A percentile compares a stretch with the other conserved stretches of the same genome.
Evolutionary conservation across 2,797 vertebrate species (phyloP).

Genomic region (Channa striata): DNA sequence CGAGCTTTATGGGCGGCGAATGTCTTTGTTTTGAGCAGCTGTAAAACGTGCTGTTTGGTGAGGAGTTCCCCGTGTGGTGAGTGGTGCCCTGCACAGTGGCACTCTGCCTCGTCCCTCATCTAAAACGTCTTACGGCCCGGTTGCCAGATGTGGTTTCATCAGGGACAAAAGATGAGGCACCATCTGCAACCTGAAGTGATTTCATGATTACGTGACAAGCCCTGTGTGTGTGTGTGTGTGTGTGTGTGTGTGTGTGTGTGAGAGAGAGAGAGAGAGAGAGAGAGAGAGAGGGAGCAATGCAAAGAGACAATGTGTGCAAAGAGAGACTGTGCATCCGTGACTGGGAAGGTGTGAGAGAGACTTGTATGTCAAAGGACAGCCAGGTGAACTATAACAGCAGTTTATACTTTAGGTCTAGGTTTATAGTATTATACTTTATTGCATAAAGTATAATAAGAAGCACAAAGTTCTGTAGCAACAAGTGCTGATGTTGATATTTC

Average conservation of each 20-base stretch:
- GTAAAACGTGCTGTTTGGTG: constrained; percentile 50
- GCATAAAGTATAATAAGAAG: not conserved
- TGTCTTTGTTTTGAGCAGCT: constrained; percentile 55
- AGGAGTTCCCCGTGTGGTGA: constrained; percentile 64
- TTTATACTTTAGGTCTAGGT: no score
- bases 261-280: constrained; percentile 2
- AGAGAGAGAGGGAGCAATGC: constrained; percentile 31
- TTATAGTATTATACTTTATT: no score
- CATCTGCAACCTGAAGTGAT: constrained; percentile 63
- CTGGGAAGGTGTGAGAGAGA: no score
- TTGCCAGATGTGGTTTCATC: constrained; percentile 64
- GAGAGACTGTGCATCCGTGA: constrained; percentile 15
- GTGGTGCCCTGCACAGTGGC: constrained; percentile 47
- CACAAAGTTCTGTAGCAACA: no score
- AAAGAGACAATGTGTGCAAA: constrained; percentile 40
- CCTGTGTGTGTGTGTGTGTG: constrained; percentile 6
- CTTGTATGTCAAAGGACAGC: constrained; percentile 3
- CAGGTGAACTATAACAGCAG: constrained; percentile 15
- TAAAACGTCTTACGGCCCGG: constrained; percentile 60
- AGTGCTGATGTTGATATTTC: constrained; percentile 5
- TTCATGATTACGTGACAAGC: constrained; percentile 66
- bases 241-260: constrained; percentile 15
- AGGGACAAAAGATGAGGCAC: constrained; percentile 74
- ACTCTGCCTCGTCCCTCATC: constrained; percentile 33
- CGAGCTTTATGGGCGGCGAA: constrained; percentile 42